A percentile compares a stretch with the other conserved stretches of the same genome.
Evolutionary conservation across 2,797 vertebrate genomes (phyloP).

Genomic region (Squalus acanthias): DNA sequence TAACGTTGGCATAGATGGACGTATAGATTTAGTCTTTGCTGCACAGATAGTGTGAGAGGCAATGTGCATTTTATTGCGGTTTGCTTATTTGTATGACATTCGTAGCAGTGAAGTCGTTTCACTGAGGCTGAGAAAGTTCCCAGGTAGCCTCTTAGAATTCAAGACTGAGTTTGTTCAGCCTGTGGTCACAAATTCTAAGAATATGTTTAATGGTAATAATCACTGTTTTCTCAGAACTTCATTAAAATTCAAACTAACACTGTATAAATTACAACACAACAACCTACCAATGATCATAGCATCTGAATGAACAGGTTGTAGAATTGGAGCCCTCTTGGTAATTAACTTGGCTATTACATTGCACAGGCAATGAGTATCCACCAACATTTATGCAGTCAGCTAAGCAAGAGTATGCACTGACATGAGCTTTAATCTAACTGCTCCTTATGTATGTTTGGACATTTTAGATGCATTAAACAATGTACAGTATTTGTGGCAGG

Average conservation of each 20-base stretch:
- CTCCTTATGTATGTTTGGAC: no score
- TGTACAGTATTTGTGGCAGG: no score
- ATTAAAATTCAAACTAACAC: constrained; percentile 7
- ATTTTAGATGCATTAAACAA: no score
- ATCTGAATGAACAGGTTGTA: background rate
- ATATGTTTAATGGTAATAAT: background rate
- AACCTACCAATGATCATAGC: background rate
- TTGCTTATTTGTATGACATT: background rate
- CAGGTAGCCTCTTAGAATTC: background rate
- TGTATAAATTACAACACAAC: background rate
- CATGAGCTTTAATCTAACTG: background rate
- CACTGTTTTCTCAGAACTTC: background rate
- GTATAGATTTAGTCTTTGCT: background rate
- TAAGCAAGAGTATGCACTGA: background rate
- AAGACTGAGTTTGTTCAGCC: background rate
- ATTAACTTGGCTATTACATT: background rate
- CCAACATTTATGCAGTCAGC: background rate
- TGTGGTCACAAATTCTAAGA: constrained; percentile 3
- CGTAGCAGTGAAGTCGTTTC: background rate
- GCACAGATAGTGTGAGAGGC: background rate
- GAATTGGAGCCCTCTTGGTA: background rate
- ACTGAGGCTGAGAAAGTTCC: background rate
- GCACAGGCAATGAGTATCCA: background rate
- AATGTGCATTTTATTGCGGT: background rate
- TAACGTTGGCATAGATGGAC: background rate